A percentile compares a stretch with the other conserved stretches of the same genome.
phyloP scores from a whole-genome alignment of 2,888 invertebrate genomes.

The Eupeodes latifasciatus region DNA sequence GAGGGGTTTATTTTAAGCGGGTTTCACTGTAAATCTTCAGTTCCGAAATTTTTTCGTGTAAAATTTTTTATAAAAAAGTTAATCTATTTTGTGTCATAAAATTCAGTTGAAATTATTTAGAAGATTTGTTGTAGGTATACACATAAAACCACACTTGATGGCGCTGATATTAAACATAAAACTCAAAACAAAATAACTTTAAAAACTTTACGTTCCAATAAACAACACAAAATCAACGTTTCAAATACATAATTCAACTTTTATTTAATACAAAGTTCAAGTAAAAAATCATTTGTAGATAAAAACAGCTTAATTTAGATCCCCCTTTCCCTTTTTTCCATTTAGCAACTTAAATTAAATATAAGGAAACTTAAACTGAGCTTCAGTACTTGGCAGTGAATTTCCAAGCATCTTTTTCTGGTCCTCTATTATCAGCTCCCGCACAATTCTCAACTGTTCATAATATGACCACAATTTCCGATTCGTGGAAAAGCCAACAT shows the following conservation, averaged over 20 bases:
- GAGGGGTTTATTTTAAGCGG: too few species aligned
- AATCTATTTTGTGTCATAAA: too few species aligned
- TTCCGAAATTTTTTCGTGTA: too few species aligned
- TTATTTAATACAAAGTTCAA: neutral
- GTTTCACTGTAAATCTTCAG: too few species aligned
- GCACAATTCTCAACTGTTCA: constrained; percentile 37
- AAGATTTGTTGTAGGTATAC: too few species aligned
- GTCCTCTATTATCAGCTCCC: constrained; percentile 47
- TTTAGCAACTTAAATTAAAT: neutral
- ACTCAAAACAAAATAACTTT: too few species aligned
- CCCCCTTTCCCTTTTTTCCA: neutral
- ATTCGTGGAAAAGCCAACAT: constrained; percentile 47
- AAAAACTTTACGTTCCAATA: too few species aligned
- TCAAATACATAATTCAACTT: neutral
- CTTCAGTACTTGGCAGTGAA: neutral
- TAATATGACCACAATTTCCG: constrained; percentile 43
- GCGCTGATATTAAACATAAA: too few species aligned
- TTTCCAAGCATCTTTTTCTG: constrained; percentile 21
- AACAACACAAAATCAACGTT: too few species aligned
- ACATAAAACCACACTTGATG: too few species aligned
- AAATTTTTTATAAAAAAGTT: too few species aligned
- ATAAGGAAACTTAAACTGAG: constrained; percentile 1
- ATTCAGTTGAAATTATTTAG: too few species aligned
- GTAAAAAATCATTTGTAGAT: neutral
- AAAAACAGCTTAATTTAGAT: neutral